Base-by-base conservation (phyloP, 2,113 vertebrate species). In the Paratilapia polleni region DNA sequence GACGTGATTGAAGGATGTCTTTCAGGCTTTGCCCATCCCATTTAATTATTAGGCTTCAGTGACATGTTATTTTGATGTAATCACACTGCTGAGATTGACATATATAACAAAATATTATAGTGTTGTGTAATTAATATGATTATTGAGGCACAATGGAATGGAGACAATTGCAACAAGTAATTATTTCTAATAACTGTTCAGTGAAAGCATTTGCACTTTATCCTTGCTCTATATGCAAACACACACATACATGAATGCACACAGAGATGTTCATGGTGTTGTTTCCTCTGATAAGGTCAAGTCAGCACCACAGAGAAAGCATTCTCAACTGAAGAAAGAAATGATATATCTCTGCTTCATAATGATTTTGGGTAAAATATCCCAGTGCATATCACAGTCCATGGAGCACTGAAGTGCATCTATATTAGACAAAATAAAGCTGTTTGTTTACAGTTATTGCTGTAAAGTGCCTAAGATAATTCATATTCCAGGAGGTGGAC, bases 211-310 rank as follows among this genome's bases (percentile, higher is more conserved):
- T 41, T 17, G n/a, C 11, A 20, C 36, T 6, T 17, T 49, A 17
- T 57, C 70, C 19, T 73, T 19, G 9, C 20, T 14, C 28, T 31
- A 8, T 15, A 24, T 14, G 31, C 26, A 68, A 15, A 76, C 13
- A 34, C 12, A 62, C 34, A 22, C 28, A 73, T 17, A 41, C 4
- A 15, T 26, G 47, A 59, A 59, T 59, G 22, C 64, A 80, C 57
- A 58, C 34, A 15, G 20, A 10, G 12, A 77, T 22, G 1, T 66
- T 26, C 41, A 49, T 64, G 4, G 20, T 80, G 76, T 59, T 9
- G 17, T 38, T 80, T 88, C 22, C 0, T 80, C 26, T 80, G 62
- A 81, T 62, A 74, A 81, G 73, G 59, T 84, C 80, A 80, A 60
- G 36, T 75, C 61, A 56, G 12, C 74, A 83, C 56, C 56, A 70